Evolutionary conservation across 2,113 vertebrate genomes (phyloP).

Genomic region (Spheniscus mendiculus): DNA sequence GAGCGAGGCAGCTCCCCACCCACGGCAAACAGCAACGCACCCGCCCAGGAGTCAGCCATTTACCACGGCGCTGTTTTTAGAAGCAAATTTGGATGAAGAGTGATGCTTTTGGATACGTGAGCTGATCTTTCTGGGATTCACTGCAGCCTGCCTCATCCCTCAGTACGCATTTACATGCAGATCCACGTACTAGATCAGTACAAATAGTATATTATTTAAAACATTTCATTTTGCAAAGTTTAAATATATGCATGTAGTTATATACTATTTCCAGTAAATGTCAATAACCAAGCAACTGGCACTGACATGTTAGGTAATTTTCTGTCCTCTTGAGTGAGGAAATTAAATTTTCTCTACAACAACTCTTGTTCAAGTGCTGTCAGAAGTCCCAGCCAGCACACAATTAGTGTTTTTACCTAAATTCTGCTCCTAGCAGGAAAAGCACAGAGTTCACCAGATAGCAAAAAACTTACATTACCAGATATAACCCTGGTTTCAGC

Average conservation of each 20-base stretch:
- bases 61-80: fast-evolving
- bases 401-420: not conserved
- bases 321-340: not conserved
- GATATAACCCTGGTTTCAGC: not conserved
- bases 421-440: not conserved
- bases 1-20: conserved; percentile 10
- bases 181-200: not conserved
- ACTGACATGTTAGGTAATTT: not conserved
- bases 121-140: not conserved
- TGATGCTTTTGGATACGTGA: not conserved
- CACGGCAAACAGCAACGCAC: not conserved
- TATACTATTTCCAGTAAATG: not conserved
- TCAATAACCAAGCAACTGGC: not conserved
- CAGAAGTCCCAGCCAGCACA: not conserved
- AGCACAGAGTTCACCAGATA: not conserved
- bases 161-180: not conserved
- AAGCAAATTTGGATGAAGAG: not conserved
- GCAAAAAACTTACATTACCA: not conserved
- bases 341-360: not conserved
- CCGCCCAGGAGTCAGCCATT: not conserved
- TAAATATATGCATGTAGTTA: not conserved
- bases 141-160: not conserved
- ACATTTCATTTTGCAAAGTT: not conserved
- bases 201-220: fast-evolving
- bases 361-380: not conserved